Evolutionary conservation across 2,113 vertebrate genomes (phyloP).

Genomic region (Stictonetta naevosa): DNA sequence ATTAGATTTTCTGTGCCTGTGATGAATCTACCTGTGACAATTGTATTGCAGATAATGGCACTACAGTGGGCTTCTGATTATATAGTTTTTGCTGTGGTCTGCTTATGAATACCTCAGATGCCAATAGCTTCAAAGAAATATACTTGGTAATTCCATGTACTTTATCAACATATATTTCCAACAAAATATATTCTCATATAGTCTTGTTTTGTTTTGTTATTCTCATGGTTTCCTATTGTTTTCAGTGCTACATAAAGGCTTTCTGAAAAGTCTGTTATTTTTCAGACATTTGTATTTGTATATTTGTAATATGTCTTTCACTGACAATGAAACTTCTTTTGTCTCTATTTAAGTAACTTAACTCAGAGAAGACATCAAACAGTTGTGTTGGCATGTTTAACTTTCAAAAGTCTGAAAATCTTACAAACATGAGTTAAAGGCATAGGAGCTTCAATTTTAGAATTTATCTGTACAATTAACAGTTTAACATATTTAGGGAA

Average conservation of each 20-base stretch:
- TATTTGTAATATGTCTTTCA: not conserved
- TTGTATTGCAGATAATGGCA: not conserved
- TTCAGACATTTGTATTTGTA: not conserved
- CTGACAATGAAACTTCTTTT: not conserved
- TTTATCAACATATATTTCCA: slow-evolving; percentile 23
- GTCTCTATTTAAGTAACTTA: not conserved
- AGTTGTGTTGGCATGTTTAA: not conserved
- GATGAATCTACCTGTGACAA: slow-evolving; percentile 7
- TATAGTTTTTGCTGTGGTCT: slow-evolving; percentile 13
- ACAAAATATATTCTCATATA: not conserved
- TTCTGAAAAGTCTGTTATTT: not conserved
- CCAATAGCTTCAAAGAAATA: slow-evolving; percentile 38
- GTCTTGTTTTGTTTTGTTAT: not conserved
- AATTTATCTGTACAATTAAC: not conserved
- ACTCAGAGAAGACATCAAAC: not conserved
- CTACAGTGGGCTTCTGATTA: not conserved
- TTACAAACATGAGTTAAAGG: not conserved
- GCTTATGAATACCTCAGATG: slow-evolving; percentile 1
- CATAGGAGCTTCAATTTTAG: not conserved
- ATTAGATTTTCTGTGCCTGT: not conserved
- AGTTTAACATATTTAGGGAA: not conserved
- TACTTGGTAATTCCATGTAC: not conserved
- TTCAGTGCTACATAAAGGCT: not conserved
- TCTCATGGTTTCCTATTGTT: slow-evolving; percentile 1
- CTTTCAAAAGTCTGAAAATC: not conserved